Evolutionary conservation across 2,113 vertebrate species (phyloP), one percentile per base, ranked within the genome.

Genomic region (Pipa parva): DNA sequence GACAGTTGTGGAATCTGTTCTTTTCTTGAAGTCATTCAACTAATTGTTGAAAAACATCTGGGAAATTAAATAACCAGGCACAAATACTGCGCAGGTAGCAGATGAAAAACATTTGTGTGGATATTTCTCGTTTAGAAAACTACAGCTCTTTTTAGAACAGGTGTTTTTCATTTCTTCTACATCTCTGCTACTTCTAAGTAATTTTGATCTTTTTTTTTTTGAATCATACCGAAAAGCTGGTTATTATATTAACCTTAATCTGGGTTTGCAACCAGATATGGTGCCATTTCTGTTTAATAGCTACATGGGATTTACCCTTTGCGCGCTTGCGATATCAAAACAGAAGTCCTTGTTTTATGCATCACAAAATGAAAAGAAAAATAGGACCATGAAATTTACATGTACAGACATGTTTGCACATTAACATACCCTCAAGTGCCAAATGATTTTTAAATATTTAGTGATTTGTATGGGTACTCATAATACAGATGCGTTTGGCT

Each of bases 41-140:
- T 70, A 70, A 70, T 70, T 70, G 58, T 70, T 58, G 60, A 42
- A 70, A 70, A 70, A 70, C 66, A 70, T 70, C 66, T 70, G 66
- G 66, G 57, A 70, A 70, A 70, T 70, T 60, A 70, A 70, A 70
- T 70, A 70, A 70, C 66, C 66, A 61, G 66, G 58, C 66, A 61
- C 58, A 70, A 70, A 70, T 52, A 70, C 66, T 61, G 57, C 26
- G 66, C 66, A 70, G 66, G 66, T 70, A 70, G 66, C 66, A 70
- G 66, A 70, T 70, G 57, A 70, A 70, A 70, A 70, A 70, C 46
- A 24, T 61, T 70, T 70, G 58, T 70, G 58, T 70, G 60, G 57
- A 61, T 70, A 60, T 70, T 61, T 70, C 60, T 70, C 66, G 39
- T 69, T 45, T 70, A 61, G 57, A 61, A 61, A 60, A 70, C 54